Percentiles rank a stretch among this genome's conserved stretches.
Conservation (phyloP, 2,113 vertebrate species). For the Callithrix jacchus region DNA sequence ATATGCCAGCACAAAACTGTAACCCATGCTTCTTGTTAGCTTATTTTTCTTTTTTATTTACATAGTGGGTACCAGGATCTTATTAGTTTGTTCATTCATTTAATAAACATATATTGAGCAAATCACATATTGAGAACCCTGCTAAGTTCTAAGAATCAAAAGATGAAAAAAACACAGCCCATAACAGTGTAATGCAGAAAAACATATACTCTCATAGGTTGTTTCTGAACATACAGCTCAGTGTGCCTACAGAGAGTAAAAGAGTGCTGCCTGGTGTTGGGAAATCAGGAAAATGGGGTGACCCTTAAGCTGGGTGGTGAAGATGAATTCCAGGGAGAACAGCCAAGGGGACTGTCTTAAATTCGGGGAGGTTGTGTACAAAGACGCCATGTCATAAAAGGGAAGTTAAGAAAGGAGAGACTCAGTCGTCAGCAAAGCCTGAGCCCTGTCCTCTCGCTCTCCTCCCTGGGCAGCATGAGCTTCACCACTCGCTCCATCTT, state of each 20-base stretch:
- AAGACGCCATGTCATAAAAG: not conserved
- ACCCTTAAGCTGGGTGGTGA: not conserved
- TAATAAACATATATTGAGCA: not conserved
- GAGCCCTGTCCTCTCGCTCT: no score
- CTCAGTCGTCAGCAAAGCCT: no score
- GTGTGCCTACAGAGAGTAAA: not conserved
- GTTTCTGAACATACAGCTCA: not conserved
- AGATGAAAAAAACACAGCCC: not conserved
- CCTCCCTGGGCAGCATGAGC: no score
- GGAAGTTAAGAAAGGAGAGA: not conserved
- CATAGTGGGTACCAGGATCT: not conserved
- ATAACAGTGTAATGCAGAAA: not conserved
- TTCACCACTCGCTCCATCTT: no score
- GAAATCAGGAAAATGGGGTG: not conserved
- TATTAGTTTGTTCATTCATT: not conserved
- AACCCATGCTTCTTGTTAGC: not conserved
- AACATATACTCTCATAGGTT: not conserved
- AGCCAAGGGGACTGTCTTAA: not conserved
- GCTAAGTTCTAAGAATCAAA: not conserved
- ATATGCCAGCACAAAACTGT: not conserved
- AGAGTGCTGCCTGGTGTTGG: not conserved
- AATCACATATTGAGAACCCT: not conserved
- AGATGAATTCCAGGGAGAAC: not conserved
- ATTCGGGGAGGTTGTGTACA: not conserved
- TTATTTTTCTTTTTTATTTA: slow-evolving; percentile 15